A percentile compares a stretch with the other conserved stretches of the same genome.
These are phyloP conservation scores for Austrolebias charrua DNA, from an alignment of 2,797 vertebrate genomes.

Conservation along the genomic window DNA sequence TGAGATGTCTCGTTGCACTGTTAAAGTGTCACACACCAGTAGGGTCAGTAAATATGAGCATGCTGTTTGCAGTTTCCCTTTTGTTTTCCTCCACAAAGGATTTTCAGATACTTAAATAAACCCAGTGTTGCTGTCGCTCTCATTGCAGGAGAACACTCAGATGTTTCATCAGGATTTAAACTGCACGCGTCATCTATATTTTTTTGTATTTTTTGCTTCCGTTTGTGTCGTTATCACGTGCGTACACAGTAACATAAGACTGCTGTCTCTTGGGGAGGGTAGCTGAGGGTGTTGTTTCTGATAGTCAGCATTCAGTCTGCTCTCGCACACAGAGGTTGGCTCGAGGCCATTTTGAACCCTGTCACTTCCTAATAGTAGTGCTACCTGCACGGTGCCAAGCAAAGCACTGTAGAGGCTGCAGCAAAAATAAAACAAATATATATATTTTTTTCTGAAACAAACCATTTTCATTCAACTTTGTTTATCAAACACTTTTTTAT, in stretches of 20 bases:
- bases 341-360: conserved; percentile 38
- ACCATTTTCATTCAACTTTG: conserved; percentile 8
- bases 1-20: conserved; percentile 54
- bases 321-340: conserved; percentile 53
- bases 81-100: conserved; percentile 18
- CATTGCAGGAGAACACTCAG: conserved; percentile 2
- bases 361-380: conserved; percentile 55
- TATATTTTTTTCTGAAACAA: conserved; percentile 29
- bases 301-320: conserved; percentile 64
- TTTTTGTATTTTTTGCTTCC: conserved; percentile 24
- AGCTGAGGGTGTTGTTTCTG: conserved; percentile 37
- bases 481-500: background rate
- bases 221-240: conserved; percentile 20
- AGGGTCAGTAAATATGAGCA: conserved; percentile 46
- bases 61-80: conserved; percentile 42
- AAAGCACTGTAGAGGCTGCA: conserved; percentile 42
- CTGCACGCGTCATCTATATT: conserved; percentile 12
- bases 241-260: conserved; percentile 30
- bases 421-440: conserved; percentile 28
- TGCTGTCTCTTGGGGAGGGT: conserved; percentile 50
- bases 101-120: conserved; percentile 25
- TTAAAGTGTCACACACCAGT: conserved; percentile 53
- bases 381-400: conserved; percentile 49
- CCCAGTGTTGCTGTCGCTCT: conserved; percentile 9
- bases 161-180: conserved; percentile 11